Base-by-base conservation (phyloP, 2,888 invertebrate species). In the Dascillus cervinus region DNA sequence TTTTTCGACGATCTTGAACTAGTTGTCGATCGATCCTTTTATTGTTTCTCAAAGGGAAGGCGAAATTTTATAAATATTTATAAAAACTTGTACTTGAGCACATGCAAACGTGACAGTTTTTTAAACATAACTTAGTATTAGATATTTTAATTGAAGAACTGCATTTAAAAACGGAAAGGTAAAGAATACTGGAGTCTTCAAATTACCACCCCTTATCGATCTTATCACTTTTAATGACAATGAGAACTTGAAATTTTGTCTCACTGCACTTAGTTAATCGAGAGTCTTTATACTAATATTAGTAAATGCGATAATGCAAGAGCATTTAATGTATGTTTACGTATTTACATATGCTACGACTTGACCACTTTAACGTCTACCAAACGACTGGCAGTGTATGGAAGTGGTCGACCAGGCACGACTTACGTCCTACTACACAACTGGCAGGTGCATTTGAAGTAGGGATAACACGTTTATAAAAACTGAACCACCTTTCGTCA, bases 361-460 rank as follows among this genome's bases (percentile, higher is more conserved):
- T n/a, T n/a, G n/a, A n/a, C n/a, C n/a, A n/a, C n/a, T n/a, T n/a
- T 30, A 25, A 35, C 30, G 34, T 35, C 34, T 30, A 30, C 31
- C 30, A 35, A 39, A 37, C 32, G 37, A 41, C 44, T 37, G 37
- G 32, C 35, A 36, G 32, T 32, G 26, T 33, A 34, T 37, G 44
- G n/a, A 39, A 39, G 39, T 41, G 37, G 39, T 39, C 44, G 44
- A 44, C 44, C 44, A 39, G 37, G 34, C 39, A 39, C 38, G 28
- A 38, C 34, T 41, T 35, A 4, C 35, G 44, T 39, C 41, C 44
- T 41, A 44, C 44, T 39, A 41, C 41, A 34, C n/a, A 17, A 34
- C 39, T 32, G 37, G 41, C 41, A 41, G 41, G 44, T 41, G 41
- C 37, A 41, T 41, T 37, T 31, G 20, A 31, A 38, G 43, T 31